A percentile compares a stretch with the other conserved stretches of the same genome.
phyloP scores from a whole-genome alignment of 2,797 vertebrate species.

The Vireo griseus region DNA sequence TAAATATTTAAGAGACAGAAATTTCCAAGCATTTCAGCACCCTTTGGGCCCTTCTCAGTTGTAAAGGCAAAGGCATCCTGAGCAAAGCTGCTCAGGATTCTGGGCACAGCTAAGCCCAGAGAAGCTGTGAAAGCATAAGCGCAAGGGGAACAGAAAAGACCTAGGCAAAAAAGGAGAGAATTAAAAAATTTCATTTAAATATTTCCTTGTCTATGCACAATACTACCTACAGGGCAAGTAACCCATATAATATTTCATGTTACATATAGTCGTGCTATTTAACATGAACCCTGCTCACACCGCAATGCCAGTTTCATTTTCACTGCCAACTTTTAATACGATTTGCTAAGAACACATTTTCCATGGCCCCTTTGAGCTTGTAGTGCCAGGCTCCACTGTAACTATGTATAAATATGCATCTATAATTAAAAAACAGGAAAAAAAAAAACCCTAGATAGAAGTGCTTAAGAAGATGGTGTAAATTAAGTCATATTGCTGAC shows the following conservation, averaged over 20 bases:
- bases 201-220: not conserved
- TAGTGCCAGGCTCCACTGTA: not conserved
- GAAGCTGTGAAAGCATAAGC: not conserved
- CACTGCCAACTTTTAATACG: not conserved
- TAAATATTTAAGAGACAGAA: not conserved
- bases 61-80: not conserved
- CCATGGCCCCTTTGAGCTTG: not conserved
- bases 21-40: not conserved
- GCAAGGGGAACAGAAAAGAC: not conserved
- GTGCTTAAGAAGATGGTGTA: not conserved
- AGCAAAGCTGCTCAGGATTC: constrained; percentile 7
- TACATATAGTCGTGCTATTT: not conserved
- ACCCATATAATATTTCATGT: not conserved
- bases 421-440: not conserved
- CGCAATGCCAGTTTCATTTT: not conserved
- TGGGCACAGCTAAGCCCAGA: not conserved
- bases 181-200: not conserved
- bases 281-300: not conserved
- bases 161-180: not conserved
- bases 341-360: not conserved
- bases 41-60: not conserved
- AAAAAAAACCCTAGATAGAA: not conserved
- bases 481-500: not conserved
- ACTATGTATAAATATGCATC: not conserved
- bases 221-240: not conserved